A percentile compares a stretch with the other conserved stretches of the same genome.
These are phyloP conservation scores for Melieria omissa DNA, from an alignment of 2,888 invertebrate genomes.

Conservation along the genomic window DNA sequence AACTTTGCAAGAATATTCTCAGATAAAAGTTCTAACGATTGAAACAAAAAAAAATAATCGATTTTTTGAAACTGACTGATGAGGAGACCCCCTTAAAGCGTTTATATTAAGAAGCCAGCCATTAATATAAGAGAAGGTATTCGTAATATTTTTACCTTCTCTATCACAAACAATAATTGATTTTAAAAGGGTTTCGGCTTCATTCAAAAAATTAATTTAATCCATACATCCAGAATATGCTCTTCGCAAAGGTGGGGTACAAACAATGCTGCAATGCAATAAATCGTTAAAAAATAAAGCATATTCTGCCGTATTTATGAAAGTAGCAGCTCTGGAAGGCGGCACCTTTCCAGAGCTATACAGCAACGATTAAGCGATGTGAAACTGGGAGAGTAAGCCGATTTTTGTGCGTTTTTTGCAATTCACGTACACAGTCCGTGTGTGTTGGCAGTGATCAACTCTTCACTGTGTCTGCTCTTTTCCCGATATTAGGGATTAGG, in stretches of 20 bases:
- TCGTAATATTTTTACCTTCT: not conserved
- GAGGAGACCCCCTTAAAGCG: too few relatives aligned
- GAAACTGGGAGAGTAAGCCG: too few relatives aligned
- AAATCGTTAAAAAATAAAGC: slow-evolving; percentile 28
- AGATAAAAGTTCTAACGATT: too few relatives aligned
- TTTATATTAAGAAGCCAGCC: not conserved
- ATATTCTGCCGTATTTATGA: slow-evolving; percentile 24
- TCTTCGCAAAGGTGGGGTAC: not conserved
- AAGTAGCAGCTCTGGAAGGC: not conserved
- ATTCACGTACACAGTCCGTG: too few relatives aligned
- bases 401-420: too few relatives aligned
- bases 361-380: too few relatives aligned
- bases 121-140: not conserved
- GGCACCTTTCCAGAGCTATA: slow-evolving; percentile 11
- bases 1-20: too few relatives aligned
- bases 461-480: too few relatives aligned
- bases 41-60: too few relatives aligned
- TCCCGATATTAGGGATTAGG: too few relatives aligned
- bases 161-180: not conserved
- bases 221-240: not conserved
- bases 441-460: too few relatives aligned
- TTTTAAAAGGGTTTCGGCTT: slow-evolving; percentile 1
- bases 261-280: not conserved
- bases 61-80: too few relatives aligned
- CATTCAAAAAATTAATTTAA: slow-evolving; percentile 6